phyloP scores from a whole-genome alignment of 64 coral and sea anemone genomes.

The Orbicella faveolata region DNA sequence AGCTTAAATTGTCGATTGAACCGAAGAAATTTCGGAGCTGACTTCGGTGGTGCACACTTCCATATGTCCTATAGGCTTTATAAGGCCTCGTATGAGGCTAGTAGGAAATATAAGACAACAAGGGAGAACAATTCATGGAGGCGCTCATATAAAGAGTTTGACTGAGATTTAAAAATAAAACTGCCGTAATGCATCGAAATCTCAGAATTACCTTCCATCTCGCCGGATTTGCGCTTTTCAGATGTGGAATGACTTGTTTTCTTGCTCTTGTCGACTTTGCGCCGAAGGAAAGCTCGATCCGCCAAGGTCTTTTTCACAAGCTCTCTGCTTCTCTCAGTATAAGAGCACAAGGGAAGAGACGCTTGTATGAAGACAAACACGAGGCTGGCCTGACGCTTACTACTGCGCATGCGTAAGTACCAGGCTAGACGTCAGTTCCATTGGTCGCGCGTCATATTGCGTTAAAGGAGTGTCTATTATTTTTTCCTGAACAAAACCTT shows the following conservation, averaged over 20 bases:
- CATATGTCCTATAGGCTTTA: slow-evolving; percentile 48
- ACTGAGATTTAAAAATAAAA: slow-evolving; percentile 46
- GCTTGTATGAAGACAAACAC: slow-evolving; percentile 80
- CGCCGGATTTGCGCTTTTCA: slow-evolving; percentile 46
- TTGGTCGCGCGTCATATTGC: not conserved
- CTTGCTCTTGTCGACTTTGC: slow-evolving; percentile 44
- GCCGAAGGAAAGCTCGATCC: slow-evolving; percentile 1
- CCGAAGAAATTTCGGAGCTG: slow-evolving; percentile 28
- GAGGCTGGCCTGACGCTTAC: slow-evolving; percentile 36
- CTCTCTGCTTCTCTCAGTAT: slow-evolving; percentile 8
- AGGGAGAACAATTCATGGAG: slow-evolving; percentile 63
- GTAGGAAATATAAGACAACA: slow-evolving; percentile 67
- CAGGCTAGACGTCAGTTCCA: slow-evolving; percentile 12
- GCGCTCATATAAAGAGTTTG: slow-evolving; percentile 41
- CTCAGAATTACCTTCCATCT: slow-evolving; percentile 66
- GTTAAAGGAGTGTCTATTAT: not conserved
- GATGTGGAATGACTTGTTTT: slow-evolving; percentile 32
- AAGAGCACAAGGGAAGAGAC: slow-evolving; percentile 66
- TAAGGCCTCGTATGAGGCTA: slow-evolving; percentile 62
- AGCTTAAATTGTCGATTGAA: slow-evolving; percentile 24
- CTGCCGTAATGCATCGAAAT: not conserved
- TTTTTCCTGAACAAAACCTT: not conserved
- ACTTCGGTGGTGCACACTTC: slow-evolving; percentile 33
- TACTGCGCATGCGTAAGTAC: slow-evolving; percentile 19
- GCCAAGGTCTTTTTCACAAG: slow-evolving; percentile 32